Evolutionary conservation across 2,888 invertebrate species (phyloP).

Genomic region (Dasysyrphus albostriatus): DNA sequence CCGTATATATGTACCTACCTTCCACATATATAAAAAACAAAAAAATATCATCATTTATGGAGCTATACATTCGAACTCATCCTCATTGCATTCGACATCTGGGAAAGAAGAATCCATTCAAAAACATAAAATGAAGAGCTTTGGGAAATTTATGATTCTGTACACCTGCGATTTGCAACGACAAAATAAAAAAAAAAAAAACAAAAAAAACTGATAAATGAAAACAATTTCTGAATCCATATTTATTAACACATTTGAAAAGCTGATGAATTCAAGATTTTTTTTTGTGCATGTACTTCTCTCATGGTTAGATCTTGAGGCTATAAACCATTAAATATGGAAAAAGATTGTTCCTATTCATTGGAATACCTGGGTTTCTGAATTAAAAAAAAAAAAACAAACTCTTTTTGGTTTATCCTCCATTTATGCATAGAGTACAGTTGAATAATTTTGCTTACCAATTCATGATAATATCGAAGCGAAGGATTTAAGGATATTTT

Average conservation of each 20-base stretch:
- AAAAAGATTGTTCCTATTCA: slow-evolving; percentile 39
- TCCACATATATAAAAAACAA: not conserved
- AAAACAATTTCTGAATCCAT: slow-evolving; percentile 62
- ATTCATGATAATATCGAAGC: slow-evolving; percentile 28
- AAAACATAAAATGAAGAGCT: slow-evolving; percentile 44
- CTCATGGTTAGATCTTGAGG: slow-evolving; percentile 23
- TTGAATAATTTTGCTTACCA: slow-evolving; percentile 33
- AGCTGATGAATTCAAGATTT: slow-evolving; percentile 44
- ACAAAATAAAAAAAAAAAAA: slow-evolving; percentile 24
- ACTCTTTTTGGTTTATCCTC: slow-evolving; percentile 14
- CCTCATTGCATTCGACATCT: slow-evolving; percentile 3
- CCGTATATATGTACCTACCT: not conserved
- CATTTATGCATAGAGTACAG: slow-evolving; percentile 35
- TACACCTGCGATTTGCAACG: slow-evolving; percentile 46
- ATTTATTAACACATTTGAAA: slow-evolving; percentile 61
- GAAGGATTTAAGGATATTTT: slow-evolving; percentile 7
- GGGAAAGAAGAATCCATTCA: slow-evolving; percentile 30
- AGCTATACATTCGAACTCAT: slow-evolving; percentile 3
- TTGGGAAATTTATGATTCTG: slow-evolving; percentile 68
- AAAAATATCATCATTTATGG: slow-evolving; percentile 23
- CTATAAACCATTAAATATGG: slow-evolving; percentile 38
- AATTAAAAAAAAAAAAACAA: slow-evolving; percentile 16
- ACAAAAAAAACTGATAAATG: slow-evolving; percentile 29
- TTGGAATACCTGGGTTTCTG: not conserved
- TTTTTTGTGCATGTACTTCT: not conserved